Percentiles rank a stretch among this genome's conserved stretches.
Conservation (phyloP, 2,797 vertebrate genomes). For the Coracias cyanogaster region DNA sequence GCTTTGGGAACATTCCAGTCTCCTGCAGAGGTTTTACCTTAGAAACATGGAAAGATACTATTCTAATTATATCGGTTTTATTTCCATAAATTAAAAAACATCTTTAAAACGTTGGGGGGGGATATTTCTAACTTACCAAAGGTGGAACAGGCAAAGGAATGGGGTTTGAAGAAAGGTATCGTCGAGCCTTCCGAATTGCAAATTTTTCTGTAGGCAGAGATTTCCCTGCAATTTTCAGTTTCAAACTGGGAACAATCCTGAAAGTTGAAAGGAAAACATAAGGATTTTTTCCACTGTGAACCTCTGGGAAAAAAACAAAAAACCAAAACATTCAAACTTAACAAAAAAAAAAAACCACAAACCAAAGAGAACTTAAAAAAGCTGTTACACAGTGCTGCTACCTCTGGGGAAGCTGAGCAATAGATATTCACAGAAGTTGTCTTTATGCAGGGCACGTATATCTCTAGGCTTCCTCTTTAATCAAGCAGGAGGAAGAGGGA, state of each 20-base stretch:
- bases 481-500: slow-evolving; percentile 30
- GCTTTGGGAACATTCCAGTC: slow-evolving; percentile 63
- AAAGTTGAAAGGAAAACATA: not conserved
- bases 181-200: slow-evolving; percentile 94
- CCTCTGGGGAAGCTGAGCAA: not conserved
- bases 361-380: not conserved
- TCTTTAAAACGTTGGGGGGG: not conserved
- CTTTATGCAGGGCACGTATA: slow-evolving; percentile 9
- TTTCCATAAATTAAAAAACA: not conserved
- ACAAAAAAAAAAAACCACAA: not conserved
- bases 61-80: not conserved
- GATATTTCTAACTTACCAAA: slow-evolving; percentile 82
- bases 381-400: not conserved
- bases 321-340: not conserved
- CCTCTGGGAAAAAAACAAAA: not conserved
- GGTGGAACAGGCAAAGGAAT: slow-evolving; percentile 89
- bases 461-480: slow-evolving; percentile 29
- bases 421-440: slow-evolving; percentile 11
- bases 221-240: slow-evolving; percentile 98
- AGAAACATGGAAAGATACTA: slow-evolving; percentile 28
- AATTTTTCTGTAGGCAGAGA: slow-evolving; percentile 98
- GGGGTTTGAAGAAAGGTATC: slow-evolving; percentile 88
- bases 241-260: slow-evolving; percentile 92
- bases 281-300: not conserved
- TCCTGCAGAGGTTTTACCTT: slow-evolving; percentile 58